Base-by-base conservation (phyloP, 2,888 invertebrate genomes). In the Thera obeliscata region DNA sequence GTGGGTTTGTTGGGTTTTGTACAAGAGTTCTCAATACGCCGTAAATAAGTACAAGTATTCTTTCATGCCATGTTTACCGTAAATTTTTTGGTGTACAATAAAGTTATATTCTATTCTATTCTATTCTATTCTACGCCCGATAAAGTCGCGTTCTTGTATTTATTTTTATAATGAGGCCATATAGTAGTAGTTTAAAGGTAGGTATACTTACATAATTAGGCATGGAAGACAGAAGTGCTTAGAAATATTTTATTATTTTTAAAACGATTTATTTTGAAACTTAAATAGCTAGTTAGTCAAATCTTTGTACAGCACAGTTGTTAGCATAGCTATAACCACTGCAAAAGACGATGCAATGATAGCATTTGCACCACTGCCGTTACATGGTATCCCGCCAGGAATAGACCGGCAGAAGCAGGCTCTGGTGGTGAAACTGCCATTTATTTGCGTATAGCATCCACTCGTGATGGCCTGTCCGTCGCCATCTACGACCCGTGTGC, bases 371-470 rank as follows among this genome's bases (percentile, higher is more conserved):
- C 66, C 55, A 36, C 66, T 58, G 22, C 78, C 70, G 70, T 89
- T 89, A 75, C 93, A 94, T 0, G 93, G 93, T 6, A 87, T 69
- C 0, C 87, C 89, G 2, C 91, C 92, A 2, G 84, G 79, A 2
- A 87, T 67, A 2, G 91, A 87, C 1, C 86, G 83, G 74, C 94
- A 94, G 75, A 94, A 87, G 73, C 94, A 93, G 6, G 88, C 90
- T 74, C 78, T 82, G 0, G 88, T 90, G 41, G 77, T 75, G 60
- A 81, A 89, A 70, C 90, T 93, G 33, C 94, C 94, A 33, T 86
- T 84, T 7, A 70, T 80, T 73, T 95, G 94, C 57, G 89, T 90
- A 81, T 93, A 95, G 79, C 96, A 96, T 2, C 96, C 96, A 62
- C 86, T 91, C 3, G 89, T 94, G 63, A 94, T 91, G 0, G 91